Conservation (phyloP, 2,888 invertebrate genomes). For the Drosophila macrospina region DNA sequence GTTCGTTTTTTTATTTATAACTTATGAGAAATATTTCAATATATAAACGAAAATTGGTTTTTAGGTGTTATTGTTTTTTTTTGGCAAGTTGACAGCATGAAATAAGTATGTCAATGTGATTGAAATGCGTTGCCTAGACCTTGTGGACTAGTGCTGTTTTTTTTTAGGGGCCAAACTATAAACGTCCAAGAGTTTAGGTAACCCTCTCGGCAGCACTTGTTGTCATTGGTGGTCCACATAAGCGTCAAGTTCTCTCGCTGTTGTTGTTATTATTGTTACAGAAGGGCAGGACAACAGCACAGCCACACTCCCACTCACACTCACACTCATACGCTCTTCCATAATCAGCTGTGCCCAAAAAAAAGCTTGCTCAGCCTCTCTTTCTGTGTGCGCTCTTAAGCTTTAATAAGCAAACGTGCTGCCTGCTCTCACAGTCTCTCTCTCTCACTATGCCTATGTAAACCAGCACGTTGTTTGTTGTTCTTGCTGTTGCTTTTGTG, state of each 20-base stretch:
- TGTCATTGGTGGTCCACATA: slow-evolving; percentile 38
- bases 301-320: too few relatives aligned
- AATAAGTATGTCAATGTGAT: slow-evolving; percentile 53
- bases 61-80: not conserved
- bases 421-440: slow-evolving; percentile 12
- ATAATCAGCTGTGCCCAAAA: slow-evolving; percentile 53
- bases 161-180: slow-evolving; percentile 11
- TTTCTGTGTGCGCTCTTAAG: slow-evolving; percentile 13
- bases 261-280: not conserved
- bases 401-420: slow-evolving; percentile 18
- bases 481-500: slow-evolving; percentile 24
- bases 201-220: slow-evolving; percentile 61
- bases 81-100: slow-evolving; percentile 50
- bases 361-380: slow-evolving; percentile 38
- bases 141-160: slow-evolving; percentile 34
- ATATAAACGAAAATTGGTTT: slow-evolving; percentile 12
- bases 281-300: not conserved
- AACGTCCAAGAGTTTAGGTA: slow-evolving; percentile 39
- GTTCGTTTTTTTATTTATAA: slow-evolving; percentile 9
- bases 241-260: slow-evolving; percentile 9
- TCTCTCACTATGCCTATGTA: slow-evolving; percentile 11
- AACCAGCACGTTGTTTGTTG: slow-evolving; percentile 46
- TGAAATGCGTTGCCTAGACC: slow-evolving; percentile 44
- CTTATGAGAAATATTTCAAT: slow-evolving; percentile 14
- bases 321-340: not conserved